A percentile compares a stretch with the other conserved stretches of the same genome.
Evolutionary conservation across 2,888 invertebrate genomes (phyloP).

Genomic region (Archips xylosteana): DNA sequence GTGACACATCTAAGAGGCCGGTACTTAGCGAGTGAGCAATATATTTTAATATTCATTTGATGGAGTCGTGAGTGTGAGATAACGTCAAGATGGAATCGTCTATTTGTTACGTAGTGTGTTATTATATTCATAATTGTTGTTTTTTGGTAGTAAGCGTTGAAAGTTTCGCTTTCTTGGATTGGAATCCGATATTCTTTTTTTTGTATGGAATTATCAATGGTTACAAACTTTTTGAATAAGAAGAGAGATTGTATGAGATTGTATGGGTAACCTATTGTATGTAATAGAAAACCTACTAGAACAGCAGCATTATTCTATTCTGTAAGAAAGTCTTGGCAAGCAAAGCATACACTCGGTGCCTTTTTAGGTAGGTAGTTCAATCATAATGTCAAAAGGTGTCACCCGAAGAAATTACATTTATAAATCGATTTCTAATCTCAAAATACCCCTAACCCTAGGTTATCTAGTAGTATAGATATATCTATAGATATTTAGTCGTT

Average conservation of each 20-base stretch:
- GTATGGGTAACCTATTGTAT: not conserved
- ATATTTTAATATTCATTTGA: conserved; percentile 64
- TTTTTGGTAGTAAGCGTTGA: conserved; percentile 38
- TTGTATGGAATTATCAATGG: not conserved
- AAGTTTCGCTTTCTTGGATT: conserved; percentile 40
- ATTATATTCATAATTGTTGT: conserved; percentile 48
- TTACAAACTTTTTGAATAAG: not conserved
- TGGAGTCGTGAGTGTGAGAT: conserved; percentile 64
- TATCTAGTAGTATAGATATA: no score
- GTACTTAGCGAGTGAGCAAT: conserved; percentile 46
- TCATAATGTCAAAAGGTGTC: no score
- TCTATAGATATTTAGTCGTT: no score
- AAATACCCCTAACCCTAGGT: no score
- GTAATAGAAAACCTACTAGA: not conserved
- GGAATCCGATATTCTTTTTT: conserved; percentile 29
- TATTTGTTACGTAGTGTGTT: conserved; percentile 54
- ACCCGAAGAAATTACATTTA: no score
- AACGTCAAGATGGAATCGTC: conserved; percentile 53
- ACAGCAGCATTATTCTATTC: no score
- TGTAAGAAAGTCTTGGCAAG: no score
- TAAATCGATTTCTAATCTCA: no score
- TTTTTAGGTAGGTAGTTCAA: no score
- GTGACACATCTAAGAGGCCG: conserved; percentile 54
- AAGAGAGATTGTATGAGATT: not conserved
- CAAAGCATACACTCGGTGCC: no score